These are phyloP conservation scores for Rhombomys opimus DNA, from an alignment of 2,113 vertebrate species.

Conservation along the genomic window DNA sequence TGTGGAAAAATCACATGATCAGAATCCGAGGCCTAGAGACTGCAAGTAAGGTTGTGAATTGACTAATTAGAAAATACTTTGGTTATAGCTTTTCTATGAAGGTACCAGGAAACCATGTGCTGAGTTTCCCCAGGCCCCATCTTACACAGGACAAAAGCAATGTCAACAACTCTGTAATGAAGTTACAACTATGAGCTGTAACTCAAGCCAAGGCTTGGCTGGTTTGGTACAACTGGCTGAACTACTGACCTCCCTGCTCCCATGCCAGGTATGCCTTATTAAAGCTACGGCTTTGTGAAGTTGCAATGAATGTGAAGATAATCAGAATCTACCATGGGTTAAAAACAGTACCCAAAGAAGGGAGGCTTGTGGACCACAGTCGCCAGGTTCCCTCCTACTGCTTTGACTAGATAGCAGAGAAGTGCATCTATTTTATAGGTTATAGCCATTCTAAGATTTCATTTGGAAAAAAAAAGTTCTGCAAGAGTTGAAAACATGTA, in stretches of 20 bases:
- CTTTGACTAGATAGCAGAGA: background rate
- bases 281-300: background rate
- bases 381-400: background rate
- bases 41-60: background rate
- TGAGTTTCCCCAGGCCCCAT: background rate
- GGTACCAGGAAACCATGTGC: background rate
- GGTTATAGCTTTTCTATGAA: background rate
- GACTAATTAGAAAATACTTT: background rate
- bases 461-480: background rate
- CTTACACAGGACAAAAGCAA: background rate
- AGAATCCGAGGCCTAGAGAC: background rate
- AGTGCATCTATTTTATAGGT: background rate
- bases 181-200: background rate
- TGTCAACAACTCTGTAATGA: background rate
- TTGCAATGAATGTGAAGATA: background rate
- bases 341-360: background rate
- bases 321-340: background rate
- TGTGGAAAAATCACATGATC: background rate
- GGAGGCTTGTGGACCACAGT: background rate
- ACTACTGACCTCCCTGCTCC: background rate
- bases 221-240: background rate
- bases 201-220: background rate
- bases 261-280: background rate
- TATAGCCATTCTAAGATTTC: conserved; percentile 18
- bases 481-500: background rate